Conservation (phyloP, 2,888 invertebrate species). For the Glyphotaelius pellucidus region DNA sequence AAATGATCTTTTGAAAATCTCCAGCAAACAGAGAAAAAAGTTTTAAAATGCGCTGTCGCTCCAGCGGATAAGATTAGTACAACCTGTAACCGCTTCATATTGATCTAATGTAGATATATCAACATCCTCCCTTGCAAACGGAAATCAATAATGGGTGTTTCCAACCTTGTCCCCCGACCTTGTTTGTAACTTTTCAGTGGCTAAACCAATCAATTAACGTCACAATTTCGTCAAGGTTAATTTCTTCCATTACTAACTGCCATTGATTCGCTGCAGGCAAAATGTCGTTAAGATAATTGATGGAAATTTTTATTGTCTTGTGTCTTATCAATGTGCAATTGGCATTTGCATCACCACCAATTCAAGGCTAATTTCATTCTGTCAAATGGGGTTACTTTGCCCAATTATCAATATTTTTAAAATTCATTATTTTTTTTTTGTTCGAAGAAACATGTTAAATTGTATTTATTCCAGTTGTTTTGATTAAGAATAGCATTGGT, state of each 20-base stretch:
- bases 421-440: too few relatives aligned
- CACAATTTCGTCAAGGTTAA: slow-evolving; percentile 6
- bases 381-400: too few relatives aligned
- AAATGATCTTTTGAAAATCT: too few relatives aligned
- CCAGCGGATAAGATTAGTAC: too few relatives aligned
- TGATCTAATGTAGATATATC: too few relatives aligned
- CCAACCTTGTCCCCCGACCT: not conserved
- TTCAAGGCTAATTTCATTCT: not conserved
- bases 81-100: too few relatives aligned
- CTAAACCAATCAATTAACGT: not conserved
- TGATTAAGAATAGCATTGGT: too few relatives aligned
- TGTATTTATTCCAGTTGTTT: too few relatives aligned
- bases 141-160: not conserved
- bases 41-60: too few relatives aligned
- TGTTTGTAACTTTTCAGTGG: not conserved
- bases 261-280: not conserved
- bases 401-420: too few relatives aligned
- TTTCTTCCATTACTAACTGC: not conserved
- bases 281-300: not conserved
- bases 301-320: slow-evolving; percentile 3
- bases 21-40: too few relatives aligned
- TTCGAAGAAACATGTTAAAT: too few relatives aligned
- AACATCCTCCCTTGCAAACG: not conserved
- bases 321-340: not conserved
- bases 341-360: not conserved